phyloP scores from a whole-genome alignment of 2,888 invertebrate genomes.

The Chaetoderma sp. region DNA sequence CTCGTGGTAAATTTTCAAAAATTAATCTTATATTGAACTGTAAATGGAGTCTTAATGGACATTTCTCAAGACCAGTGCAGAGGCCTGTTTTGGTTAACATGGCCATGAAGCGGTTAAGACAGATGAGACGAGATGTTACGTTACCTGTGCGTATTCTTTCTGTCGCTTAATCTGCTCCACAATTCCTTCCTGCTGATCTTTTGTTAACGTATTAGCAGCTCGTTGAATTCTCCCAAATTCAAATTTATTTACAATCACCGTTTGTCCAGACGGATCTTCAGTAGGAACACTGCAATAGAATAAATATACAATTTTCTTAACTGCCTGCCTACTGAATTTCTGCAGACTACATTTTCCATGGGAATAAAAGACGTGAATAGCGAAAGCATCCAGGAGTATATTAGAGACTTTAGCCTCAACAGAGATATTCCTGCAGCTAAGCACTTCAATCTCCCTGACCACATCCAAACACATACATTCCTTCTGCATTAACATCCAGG shows the following conservation, averaged over 20 bases:
- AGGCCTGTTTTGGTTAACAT: no score
- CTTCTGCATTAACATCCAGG: no score
- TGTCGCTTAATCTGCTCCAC: constrained; percentile 46
- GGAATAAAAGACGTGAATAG: no score
- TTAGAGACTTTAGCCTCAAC: not conserved
- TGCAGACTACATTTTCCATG: no score
- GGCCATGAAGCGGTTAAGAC: no score
- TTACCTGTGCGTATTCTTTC: constrained; percentile 51
- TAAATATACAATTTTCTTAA: not conserved
- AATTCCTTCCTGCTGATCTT: constrained; percentile 54
- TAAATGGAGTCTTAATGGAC: not conserved
- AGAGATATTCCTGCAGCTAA: no score
- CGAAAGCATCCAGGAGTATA: no score
- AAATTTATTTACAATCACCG: constrained; percentile 54
- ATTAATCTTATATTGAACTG: not conserved
- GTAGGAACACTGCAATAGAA: constrained; percentile 59
- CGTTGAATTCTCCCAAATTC: constrained; percentile 62
- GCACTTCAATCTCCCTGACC: no score
- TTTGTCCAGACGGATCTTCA: constrained; percentile 65
- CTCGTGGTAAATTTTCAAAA: no score
- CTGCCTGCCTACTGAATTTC: no score
- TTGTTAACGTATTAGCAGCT: constrained; percentile 53
- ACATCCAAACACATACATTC: no score
- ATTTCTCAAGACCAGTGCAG: no score
- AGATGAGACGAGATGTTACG: not conserved